Percentiles rank a stretch among this genome's conserved stretches.
Evolutionary conservation across 2,888 invertebrate genomes (phyloP).

Genomic region (Callinectes sapidus): DNA sequence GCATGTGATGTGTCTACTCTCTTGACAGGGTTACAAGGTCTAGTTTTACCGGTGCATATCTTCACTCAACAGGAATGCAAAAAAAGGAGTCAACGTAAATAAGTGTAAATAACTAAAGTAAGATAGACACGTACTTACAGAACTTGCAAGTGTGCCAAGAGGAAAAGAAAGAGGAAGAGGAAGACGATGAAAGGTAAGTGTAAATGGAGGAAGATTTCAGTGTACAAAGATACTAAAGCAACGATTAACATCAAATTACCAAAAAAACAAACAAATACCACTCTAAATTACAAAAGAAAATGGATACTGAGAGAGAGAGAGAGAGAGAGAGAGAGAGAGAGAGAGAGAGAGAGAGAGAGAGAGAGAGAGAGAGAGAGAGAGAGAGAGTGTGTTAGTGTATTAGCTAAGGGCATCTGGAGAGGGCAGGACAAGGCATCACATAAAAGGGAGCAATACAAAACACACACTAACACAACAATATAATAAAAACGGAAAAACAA

Average conservation of each 20-base stretch:
- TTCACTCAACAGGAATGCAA: not conserved
- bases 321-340: slow-evolving; percentile 38
- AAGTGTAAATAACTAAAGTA: not conserved
- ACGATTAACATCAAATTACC: slow-evolving; percentile 5
- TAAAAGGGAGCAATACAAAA: not conserved
- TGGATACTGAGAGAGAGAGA: not conserved
- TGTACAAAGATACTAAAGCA: not conserved
- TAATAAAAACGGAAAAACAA: not conserved
- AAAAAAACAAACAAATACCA: not conserved
- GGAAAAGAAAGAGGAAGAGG: not conserved
- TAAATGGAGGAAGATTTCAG: not conserved
- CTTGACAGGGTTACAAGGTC: not conserved
- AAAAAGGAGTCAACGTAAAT: not conserved
- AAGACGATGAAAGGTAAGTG: not conserved
- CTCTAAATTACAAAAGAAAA: not conserved
- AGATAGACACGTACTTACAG: not conserved
- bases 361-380: slow-evolving; percentile 35
- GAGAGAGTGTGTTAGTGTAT: not conserved
- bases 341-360: slow-evolving; percentile 42
- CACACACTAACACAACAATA: not conserved
- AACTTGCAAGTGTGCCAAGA: not conserved
- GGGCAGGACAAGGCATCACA: not conserved
- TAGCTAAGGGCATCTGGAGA: not conserved
- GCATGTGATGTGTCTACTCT: not conserved
- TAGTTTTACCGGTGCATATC: slow-evolving; percentile 7